Evolutionary conservation across 2,888 invertebrate species (phyloP), one percentile per base, ranked within the genome.

Genomic region (Ophonus ardosiacus): DNA sequence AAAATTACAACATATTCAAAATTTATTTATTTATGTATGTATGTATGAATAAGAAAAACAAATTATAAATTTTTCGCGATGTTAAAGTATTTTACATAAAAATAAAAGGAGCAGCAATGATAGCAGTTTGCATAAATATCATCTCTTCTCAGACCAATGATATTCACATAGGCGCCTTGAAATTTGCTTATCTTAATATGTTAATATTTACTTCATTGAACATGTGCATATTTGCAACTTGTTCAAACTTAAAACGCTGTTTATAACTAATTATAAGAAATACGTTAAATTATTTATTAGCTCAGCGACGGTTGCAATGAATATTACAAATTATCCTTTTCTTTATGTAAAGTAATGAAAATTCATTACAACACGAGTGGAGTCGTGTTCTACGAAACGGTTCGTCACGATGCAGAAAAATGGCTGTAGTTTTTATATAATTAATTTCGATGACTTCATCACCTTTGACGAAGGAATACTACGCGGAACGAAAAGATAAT

Each of bases 381-480:
- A 71, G 7, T n/a, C 18, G 15, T 18, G 43, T 74, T 51, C 74
- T 74, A 18, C 43, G 51, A 74, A 74, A 51, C 17, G 18, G 40
- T 81, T 63, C 40, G 81, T 63, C 81, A 81, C 63, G 63, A 81
- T 24, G 63, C 18, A 13, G 31, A 80, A 57, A 40, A n/a, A 15
- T 43, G 18, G 38, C 24, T 38, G 31, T 18, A 61, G 10, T 81
- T 63, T 81, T 38, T 40, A 17, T 81, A 38, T 81, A 61, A 63
- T 81, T 63, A 63, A 63, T 61, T 63, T 63, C 40, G 21, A 61
- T 81, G 81, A 81, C 61, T 81, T 81, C 81, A 81, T 81, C 76
- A 79, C 79, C 61, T 79, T 59, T 79, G 24, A 5, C 10, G 21
- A 5, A 21, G 38, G 24, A 68, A 38, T 18, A 63, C 24, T 68